Base-by-base conservation (phyloP, 2,113 vertebrate species). In the Promerops cafer region DNA sequence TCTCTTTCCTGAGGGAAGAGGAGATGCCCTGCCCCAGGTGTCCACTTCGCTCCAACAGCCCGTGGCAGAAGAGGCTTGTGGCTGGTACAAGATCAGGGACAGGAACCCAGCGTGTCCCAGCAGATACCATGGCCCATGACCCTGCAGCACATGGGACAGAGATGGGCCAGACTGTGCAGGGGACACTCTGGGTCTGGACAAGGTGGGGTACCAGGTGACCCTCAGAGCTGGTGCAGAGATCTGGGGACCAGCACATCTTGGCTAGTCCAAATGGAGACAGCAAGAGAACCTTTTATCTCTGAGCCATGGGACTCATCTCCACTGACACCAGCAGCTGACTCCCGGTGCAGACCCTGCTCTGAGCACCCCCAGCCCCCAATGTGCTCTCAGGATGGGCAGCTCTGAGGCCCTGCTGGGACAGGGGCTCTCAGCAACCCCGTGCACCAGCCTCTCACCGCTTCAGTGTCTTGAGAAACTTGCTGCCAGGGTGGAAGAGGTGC, bases 401-500 rank as follows among this genome's bases (percentile, higher is more conserved):
- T 63, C 63, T 42, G 7, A 0, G 0, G 24, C 56, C 65, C 81
- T 1, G 2, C 35, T 4, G 16, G 47, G 23, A 37, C 31, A 40
- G 0, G 4, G 28, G 42, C 33, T 70, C 47, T 53, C 54, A 35
- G 39, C 24, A 30, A 21, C 35, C 28, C 13, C 0, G 0, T 12
- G 4, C 16, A 7, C 14, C 40, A 59, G 69, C 37, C 23, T 33
- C 96, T 88, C 96, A 99, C 99, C 99, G 98, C 97, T 99, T 99
- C 93, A 99, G 97, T 1, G 96, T 98, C 98, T 99, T 99, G 66
- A 99, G 98, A 83, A 99, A 99, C 97, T 99, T 99, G 98, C 98
- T 99, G 96, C 97, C 97, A 1, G 99, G 97, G 71, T 99, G 99
- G 96, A 99, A 99, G 83, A 99, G 99, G 81, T 99, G 99, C 44